Base-by-base conservation (phyloP, 2,113 vertebrate species). In the Lepus timidus region DNA sequence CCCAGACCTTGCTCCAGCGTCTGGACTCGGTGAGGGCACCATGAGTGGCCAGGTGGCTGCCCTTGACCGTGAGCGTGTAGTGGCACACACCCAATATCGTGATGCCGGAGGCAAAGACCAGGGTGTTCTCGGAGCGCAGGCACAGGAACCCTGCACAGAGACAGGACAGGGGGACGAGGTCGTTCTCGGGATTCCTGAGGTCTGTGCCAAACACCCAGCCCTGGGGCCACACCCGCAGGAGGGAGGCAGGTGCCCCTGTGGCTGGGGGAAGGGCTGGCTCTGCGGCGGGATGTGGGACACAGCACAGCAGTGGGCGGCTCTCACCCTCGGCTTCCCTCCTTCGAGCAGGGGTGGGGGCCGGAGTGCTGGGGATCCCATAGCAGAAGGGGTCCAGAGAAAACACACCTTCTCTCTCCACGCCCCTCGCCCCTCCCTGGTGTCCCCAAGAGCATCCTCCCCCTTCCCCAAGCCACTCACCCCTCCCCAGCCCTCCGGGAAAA, bases 1-100 rank as follows among this genome's bases (percentile, higher is more conserved):
- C 98, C 99, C 99, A 99, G 95, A 99, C 91, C 96, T 98, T 98
- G 25, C 95, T 96, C 99, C 99, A 99, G 61, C 98, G 89, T 71
- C 97, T 98, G 31, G 99, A 99, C 75, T 99, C 97, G 0, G 98
- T 99, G 96, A 99, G 98, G 0, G 99, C 97, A 0, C 98, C 98
- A 44, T 99, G 99, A 90, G 98, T 99, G 92, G 99, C 98, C 98
- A 99, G 97, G 88, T 99, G 99, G 14, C 99, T 98, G 85, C 99
- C 99, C 94, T 99, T 99, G 95, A 99, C 93, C 0, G 99, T 98
- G 97, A 99, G 97, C 3, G 99, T 97, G 0, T 97, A 98, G 75
- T 99, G 99, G 27, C 98, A 98, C 71, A 99, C 95, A 0, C 99
- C 99, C 70, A 99, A 98, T 92, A 98, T 88, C 89, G 98, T 22